These are phyloP conservation scores for Nephotettix cincticeps DNA, from an alignment of 1,140 invertebrate species.

Conservation along the genomic window DNA sequence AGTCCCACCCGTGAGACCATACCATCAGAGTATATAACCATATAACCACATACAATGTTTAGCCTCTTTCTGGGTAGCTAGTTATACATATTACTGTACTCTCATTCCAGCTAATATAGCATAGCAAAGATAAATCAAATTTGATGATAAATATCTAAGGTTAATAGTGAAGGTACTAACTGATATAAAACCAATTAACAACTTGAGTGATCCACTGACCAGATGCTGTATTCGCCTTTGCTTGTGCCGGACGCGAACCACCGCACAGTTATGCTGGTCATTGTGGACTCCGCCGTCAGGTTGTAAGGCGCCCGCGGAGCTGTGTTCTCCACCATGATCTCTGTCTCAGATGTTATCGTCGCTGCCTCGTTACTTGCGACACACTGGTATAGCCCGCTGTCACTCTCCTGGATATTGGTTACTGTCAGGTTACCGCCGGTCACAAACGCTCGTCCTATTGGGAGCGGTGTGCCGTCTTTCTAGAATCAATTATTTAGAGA, in stretches of 20 bases:
- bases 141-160: too few species aligned
- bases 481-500: too few species aligned
- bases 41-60: too few species aligned
- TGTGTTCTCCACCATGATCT: constrained; percentile 80
- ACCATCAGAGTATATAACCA: too few species aligned
- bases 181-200: too few species aligned
- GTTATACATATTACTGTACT: too few species aligned
- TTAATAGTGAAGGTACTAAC: too few species aligned
- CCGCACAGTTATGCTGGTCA: constrained; percentile 73
- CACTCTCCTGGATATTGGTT: constrained; percentile 74
- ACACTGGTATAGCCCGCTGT: constrained; percentile 91
- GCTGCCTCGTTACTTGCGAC: constrained; percentile 89
- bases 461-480: constrained; percentile 74
- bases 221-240: constrained; percentile 80
- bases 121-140: too few species aligned
- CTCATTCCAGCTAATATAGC: too few species aligned
- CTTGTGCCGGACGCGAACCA: constrained; percentile 86
- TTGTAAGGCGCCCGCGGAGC: constrained; percentile 91
- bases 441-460: constrained; percentile 65
- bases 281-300: constrained; percentile 74
- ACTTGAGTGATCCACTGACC: too few species aligned
- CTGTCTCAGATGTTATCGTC: constrained; percentile 82
- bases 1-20: too few species aligned
- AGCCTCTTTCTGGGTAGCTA: too few species aligned
- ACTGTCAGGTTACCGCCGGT: constrained; percentile 87